phyloP scores from a whole-genome alignment of 1,140 invertebrate species.

The Anagrus nilaparvatae region DNA sequence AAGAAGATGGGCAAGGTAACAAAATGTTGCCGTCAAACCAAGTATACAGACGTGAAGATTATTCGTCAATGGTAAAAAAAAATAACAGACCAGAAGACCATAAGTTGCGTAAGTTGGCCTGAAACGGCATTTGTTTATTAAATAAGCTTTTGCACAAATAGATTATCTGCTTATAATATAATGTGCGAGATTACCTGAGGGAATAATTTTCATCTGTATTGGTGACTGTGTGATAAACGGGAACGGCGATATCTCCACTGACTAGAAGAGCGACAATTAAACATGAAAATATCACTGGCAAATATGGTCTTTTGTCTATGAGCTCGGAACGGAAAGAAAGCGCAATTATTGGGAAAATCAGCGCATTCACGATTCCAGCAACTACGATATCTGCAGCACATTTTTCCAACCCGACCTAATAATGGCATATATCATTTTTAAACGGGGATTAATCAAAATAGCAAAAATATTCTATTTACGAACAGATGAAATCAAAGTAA shows the following conservation, averaged over 20 bases:
- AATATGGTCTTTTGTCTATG: conserved; percentile 32
- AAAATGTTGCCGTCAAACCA: conserved; percentile 50
- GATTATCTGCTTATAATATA: background rate
- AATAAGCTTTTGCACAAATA: conserved; percentile 3
- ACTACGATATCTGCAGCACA: conserved; percentile 36
- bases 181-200: conserved; percentile 30
- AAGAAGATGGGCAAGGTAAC: conserved; percentile 51
- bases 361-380: conserved; percentile 26
- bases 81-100: conserved; percentile 61
- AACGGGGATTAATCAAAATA: too few species aligned
- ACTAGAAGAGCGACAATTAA: conserved; percentile 40
- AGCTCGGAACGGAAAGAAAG: conserved; percentile 41
- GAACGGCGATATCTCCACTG: conserved; percentile 44
- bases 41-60: conserved; percentile 56
- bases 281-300: conserved; percentile 42
- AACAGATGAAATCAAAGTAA: conserved; percentile 46
- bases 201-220: conserved; percentile 23
- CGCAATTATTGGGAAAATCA: conserved; percentile 42
- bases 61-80: conserved; percentile 64
- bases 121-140: too few species aligned
- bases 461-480: conserved; percentile 23
- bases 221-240: conserved; percentile 42
- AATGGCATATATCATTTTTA: conserved; percentile 7
- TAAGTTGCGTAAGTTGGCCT: conserved; percentile 61
- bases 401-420: conserved; percentile 31